Conservation (phyloP, 2,113 vertebrate genomes). For the Hystrix cristata region DNA sequence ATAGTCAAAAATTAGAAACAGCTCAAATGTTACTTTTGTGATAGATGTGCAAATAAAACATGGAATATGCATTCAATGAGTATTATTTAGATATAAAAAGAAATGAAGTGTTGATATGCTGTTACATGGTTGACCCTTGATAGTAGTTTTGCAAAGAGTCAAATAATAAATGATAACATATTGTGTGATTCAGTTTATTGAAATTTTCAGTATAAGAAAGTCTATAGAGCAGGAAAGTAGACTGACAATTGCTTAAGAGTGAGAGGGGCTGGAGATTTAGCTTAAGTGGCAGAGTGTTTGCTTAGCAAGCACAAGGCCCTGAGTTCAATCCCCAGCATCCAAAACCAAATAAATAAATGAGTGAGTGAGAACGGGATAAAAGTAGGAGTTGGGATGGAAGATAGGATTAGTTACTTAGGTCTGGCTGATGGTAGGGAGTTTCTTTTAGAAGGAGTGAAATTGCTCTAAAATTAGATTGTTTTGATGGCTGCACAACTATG, state of each 20-base stretch:
- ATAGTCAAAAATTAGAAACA: not conserved
- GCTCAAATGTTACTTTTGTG: not conserved
- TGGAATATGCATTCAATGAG: not conserved
- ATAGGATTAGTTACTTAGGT: not conserved
- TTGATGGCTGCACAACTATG: not conserved
- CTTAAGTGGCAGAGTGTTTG: too few relatives aligned
- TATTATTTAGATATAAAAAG: not conserved
- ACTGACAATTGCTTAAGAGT: not conserved
- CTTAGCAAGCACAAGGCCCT: too few relatives aligned
- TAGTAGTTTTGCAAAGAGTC: not conserved
- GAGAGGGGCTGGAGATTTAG: not conserved
- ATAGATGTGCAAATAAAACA: not conserved
- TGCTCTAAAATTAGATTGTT: not conserved
- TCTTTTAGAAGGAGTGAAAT: not conserved
- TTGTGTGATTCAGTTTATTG: not conserved
- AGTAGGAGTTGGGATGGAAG: not conserved
- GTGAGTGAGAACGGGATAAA: not conserved
- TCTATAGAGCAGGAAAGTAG: not conserved
- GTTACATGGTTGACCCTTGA: not conserved
- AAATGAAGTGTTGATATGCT: not conserved
- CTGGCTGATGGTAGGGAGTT: not conserved
- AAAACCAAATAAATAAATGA: not conserved
- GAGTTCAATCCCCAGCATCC: too few relatives aligned
- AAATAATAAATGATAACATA: not conserved
- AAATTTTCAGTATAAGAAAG: constrained; percentile 40